Base-by-base conservation (phyloP, 2,888 invertebrate species). In the Catotricha subobsoleta region DNA sequence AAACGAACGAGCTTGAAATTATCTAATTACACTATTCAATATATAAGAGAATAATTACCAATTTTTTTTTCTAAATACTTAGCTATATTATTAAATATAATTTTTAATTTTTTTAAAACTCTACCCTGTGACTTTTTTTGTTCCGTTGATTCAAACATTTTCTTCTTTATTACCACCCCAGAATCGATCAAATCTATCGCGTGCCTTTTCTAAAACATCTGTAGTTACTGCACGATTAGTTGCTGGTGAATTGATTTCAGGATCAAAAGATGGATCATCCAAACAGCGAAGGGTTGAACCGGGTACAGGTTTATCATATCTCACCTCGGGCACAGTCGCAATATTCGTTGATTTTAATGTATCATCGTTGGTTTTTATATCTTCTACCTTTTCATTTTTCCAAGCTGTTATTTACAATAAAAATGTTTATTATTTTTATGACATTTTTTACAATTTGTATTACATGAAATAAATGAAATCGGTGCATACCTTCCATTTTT, bases 111-210 rank as follows among this genome's bases (percentile, higher is more conserved):
- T 4, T 19, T 3, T 21, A 13, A 19, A 23, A 16, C 21, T 36
- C 36, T 36, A 36, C 36, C 36, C 36, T 36, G 36, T 19, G 29
- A 13, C 16, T 33, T 25, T 19, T 30, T 27, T 36, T 20, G 25
- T 10, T 16, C 21, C 36, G 23, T 18, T 28, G 6, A 18, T 18
- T 55, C 60, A 60, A 48, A 61, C 72, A 53, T 67, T 69, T 50
- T 71, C 71, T 50, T 72, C 71, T 52, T 72, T 73, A 51, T 67
- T 72, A 53, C 76, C 77, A 48, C 80, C 79, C 83, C 83, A 83
- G 62, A 84, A 83, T 55, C 80, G 77, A 62, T 84, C 84, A 57
- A 84, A 83, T 51, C 82, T 76, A 59, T 76, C 79, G 51, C 82
- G 76, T 51, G 83, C 83, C 58, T 77, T 75, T 57, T 83, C 82